Percentiles rank a stretch among this genome's conserved stretches.
These are phyloP conservation scores for Ciona savignyi DNA, from an alignment of 23 tunicate species.

Conservation along the genomic window DNA sequence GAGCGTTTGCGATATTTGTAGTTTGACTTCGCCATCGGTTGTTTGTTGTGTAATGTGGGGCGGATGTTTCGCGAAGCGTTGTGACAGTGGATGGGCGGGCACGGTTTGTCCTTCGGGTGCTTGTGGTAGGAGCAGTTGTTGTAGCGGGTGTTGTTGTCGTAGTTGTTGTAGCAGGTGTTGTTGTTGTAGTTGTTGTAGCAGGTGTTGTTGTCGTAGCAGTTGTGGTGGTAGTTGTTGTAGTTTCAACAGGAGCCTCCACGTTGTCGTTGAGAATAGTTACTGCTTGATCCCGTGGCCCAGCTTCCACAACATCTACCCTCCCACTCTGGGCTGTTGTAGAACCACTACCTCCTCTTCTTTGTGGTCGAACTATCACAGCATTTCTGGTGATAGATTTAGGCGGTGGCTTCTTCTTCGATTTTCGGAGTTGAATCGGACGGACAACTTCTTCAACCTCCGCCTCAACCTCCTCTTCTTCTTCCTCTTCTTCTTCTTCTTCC, in stretches of 20 bases:
- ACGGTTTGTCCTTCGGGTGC: not conserved
- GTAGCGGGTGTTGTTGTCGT: not conserved
- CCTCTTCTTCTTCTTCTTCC: slow-evolving; percentile 29
- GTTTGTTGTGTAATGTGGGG: not conserved
- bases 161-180: not conserved
- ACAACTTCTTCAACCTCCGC: not conserved
- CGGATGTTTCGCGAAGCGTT: not conserved
- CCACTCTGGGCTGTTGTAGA: not conserved
- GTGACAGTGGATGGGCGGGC: not conserved
- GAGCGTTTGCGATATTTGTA: not conserved
- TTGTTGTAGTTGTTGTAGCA: not conserved
- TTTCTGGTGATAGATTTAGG: not conserved
- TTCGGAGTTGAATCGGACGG: not conserved
- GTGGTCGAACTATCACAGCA: not conserved
- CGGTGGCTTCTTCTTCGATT: not conserved
- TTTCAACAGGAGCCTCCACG: not conserved
- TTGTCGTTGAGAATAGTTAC: not conserved
- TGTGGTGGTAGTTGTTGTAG: not conserved
- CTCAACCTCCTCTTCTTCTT: slow-evolving; percentile 13
- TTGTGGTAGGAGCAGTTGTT: not conserved
- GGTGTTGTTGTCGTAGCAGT: not conserved
- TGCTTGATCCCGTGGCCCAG: not conserved
- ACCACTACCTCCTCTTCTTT: not conserved
- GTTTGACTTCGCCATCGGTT: too few relatives aligned
- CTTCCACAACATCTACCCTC: not conserved